phyloP scores from a whole-genome alignment of 2,113 vertebrate species.

The Tetrax tetrax region DNA sequence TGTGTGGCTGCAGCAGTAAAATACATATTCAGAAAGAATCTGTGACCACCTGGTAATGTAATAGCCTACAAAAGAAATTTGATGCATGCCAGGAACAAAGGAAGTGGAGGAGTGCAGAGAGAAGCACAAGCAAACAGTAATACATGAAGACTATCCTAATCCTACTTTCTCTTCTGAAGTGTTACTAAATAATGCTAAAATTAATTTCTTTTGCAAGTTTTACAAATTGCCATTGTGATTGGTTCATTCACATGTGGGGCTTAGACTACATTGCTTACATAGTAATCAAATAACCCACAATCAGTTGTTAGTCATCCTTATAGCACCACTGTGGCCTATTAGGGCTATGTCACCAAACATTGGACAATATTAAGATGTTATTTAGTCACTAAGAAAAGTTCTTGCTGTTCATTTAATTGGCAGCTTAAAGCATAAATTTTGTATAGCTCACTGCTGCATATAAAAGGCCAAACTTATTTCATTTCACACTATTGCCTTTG shows the following conservation, averaged over 20 bases:
- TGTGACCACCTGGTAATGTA: neutral
- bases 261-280: neutral
- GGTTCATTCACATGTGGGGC: neutral
- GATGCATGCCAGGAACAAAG: neutral
- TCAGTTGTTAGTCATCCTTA: constrained; percentile 30
- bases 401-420: constrained; percentile 70
- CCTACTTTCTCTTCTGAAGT: neutral
- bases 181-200: constrained; percentile 7
- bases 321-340: constrained; percentile 13
- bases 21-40: neutral
- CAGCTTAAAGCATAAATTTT: constrained; percentile 65
- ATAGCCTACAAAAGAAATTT: neutral
- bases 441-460: constrained; percentile 15
- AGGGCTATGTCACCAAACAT: constrained; percentile 23
- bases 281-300: neutral
- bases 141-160: neutral
- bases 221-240: neutral
- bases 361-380: neutral
- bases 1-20: neutral
- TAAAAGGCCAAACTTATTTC: constrained; percentile 69
- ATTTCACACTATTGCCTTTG: constrained; percentile 65
- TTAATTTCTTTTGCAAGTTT: neutral
- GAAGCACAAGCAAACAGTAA: neutral
- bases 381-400: constrained; percentile 27
- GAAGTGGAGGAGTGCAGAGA: neutral